Base-by-base conservation (phyloP, 64 coral and sea anemone genomes). In the Montipora foliosa region DNA sequence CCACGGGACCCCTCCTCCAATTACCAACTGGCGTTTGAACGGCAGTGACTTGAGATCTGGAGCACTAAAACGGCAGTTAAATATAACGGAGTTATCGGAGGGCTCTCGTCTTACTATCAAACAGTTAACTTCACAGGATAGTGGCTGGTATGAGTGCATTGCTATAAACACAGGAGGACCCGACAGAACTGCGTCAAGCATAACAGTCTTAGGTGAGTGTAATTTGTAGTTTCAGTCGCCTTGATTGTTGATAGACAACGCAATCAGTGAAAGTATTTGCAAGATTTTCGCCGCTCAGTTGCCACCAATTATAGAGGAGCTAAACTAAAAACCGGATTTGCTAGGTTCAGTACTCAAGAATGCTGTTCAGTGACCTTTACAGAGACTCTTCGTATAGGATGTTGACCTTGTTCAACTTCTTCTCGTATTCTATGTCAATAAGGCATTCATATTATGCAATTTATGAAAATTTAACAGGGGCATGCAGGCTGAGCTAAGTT, bases 131-230 rank as follows among this genome's bases (percentile, higher is more conserved):
- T 15, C 74, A 49, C 79, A 89, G 24, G 90, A 87, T 72, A 67
- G 83, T n/a, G 96, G 96, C 3, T 84, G 88, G n/a, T 89, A 92
- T 55, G 89, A 97, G 22, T 97, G 96, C 44, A 70, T 94, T 8
- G 96, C 92, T 20, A 79, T 37, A 1, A 97, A 97, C 88, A 50
- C 91, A 9, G 96, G 92, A 20, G 96, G 93, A 57, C 78, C 89
- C 2, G 96, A 97, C 70, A 78, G 96, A 66, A 81, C 69, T 11
- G 62, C 64, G 10, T 86, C 82, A 3, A 22, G 16, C 5, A 51
- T 86, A 72, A 86, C 66, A 49, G 66, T 86, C 19, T 13, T 86
- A 22, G 82, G 82, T 86, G 13, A 8, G 82, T 68, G 46, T 25
- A 1, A 76, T 6, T 12, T 45, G 74, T 76, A 8, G 9, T 44